Base-by-base conservation (phyloP, 2,888 invertebrate genomes). In the Volucella bombylans region DNA sequence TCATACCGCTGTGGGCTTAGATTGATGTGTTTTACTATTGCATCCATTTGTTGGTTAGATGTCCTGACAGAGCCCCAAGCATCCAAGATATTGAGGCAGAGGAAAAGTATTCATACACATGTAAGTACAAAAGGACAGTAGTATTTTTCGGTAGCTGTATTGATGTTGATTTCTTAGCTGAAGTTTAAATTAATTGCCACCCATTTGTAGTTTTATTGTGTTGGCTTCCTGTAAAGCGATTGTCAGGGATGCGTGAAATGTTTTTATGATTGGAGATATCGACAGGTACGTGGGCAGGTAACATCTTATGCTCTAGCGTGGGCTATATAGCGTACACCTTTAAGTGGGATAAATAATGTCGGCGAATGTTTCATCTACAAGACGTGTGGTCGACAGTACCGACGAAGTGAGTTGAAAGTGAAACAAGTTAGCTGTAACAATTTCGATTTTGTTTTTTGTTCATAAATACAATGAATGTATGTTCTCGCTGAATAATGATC, bases 221-320 rank as follows among this genome's bases (percentile, higher is more conserved):
- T 73, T 80, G 81, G 85, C 85, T 85, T 85, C 85, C 85, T 85
- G 85, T 81, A 85, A 85, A 81, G 68, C 76, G 81, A 81, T 81
- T 85, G 76, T 85, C 81, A 85, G 85, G 61, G 57, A 62, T 81
- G 85, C 85, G 85, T 85, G 85, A 85, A 85, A 85, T 85, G 85
- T 81, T 85, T 85, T 85, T 81, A 85, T 85, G 80, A 81, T 85
- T 62, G 45, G 65, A 78, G 52, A 65, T 83, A 81, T 81, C 47
- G 67, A 81, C 71, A 77, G 72, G 72, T 80, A 85, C 71, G 61
- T 72, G 65, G 52, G 67, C 65, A 85, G 81, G 68, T 77, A 81
- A 45, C 52, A 67, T 52, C 64, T 59, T 57, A 50, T 68, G 9
- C 57, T 68, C 52, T 61, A 14, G 45, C 41, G 68, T 76, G 71